These are phyloP conservation scores for Turdus rufiventris DNA, from an alignment of 2,113 vertebrate genomes.

Conservation along the genomic window DNA sequence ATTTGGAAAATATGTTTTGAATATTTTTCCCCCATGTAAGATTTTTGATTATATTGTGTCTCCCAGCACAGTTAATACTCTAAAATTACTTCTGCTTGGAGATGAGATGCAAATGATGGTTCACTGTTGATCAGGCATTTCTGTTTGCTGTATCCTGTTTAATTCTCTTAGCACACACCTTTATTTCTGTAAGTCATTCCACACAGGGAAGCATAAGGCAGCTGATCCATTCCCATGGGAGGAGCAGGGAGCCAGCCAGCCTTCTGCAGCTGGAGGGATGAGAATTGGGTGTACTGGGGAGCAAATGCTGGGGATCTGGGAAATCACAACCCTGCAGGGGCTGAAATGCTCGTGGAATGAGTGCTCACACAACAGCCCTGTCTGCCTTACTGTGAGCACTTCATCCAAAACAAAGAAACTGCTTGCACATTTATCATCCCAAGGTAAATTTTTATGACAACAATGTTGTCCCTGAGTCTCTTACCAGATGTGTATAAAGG, in stretches of 20 bases:
- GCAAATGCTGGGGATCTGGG: background rate
- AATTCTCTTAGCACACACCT: background rate
- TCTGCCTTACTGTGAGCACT: background rate
- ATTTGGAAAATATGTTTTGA: background rate
- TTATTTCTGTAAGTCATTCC: background rate
- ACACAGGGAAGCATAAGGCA: background rate
- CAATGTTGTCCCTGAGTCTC: background rate
- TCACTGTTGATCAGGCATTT: background rate
- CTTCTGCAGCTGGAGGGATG: background rate
- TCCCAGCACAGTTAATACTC: background rate
- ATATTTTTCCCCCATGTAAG: accelerated
- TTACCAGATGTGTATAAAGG: background rate
- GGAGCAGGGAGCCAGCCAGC: background rate
- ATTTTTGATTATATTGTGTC: background rate
- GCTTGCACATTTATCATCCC: background rate
- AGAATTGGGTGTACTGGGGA: background rate
- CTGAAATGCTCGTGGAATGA: background rate
- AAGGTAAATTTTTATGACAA: background rate
- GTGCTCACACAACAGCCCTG: background rate
- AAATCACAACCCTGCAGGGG: background rate
- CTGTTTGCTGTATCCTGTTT: background rate
- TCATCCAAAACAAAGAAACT: background rate
- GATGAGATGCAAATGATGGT: background rate
- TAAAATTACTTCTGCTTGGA: background rate
- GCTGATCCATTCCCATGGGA: background rate